Evolutionary conservation across 92 coral and sea anemone genomes (phyloP).

Genomic region (Desmophyllum pertusum): DNA sequence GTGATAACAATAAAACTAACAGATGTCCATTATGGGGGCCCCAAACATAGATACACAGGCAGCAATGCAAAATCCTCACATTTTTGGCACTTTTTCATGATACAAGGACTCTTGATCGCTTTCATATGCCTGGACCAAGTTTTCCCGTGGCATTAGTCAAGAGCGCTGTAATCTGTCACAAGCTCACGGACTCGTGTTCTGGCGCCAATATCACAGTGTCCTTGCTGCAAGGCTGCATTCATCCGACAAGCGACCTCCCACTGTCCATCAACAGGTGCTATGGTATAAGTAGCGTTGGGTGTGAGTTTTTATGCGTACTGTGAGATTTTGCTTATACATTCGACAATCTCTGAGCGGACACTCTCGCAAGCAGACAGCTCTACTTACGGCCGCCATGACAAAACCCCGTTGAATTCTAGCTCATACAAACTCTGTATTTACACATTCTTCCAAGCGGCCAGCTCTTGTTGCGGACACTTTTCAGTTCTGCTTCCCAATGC

Average conservation of each 20-base stretch:
- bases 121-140: slow-evolving; percentile 57
- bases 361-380: too few species aligned
- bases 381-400: too few species aligned
- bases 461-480: too few species aligned
- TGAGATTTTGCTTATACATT: not conserved
- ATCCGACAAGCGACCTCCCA: slow-evolving; percentile 74
- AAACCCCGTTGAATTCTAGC: too few species aligned
- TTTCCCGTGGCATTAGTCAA: slow-evolving; percentile 70
- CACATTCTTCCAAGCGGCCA: too few species aligned
- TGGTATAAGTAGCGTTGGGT: not conserved
- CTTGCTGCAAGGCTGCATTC: slow-evolving; percentile 59
- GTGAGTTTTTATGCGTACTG: not conserved
- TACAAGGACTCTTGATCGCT: slow-evolving; percentile 45
- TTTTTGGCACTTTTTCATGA: slow-evolving; percentile 51
- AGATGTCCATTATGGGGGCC: too few species aligned
- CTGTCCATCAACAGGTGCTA: slow-evolving; percentile 68
- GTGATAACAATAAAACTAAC: too few species aligned
- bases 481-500: too few species aligned
- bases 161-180: slow-evolving; percentile 76
- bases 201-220: slow-evolving; percentile 71
- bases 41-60: too few species aligned
- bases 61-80: not conserved
- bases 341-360: too few species aligned
- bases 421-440: too few species aligned
- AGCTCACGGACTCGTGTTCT: slow-evolving; percentile 54